Evolutionary conservation across 2,888 invertebrate genomes (phyloP).

Genomic region (Pardosa pseudoannulata): DNA sequence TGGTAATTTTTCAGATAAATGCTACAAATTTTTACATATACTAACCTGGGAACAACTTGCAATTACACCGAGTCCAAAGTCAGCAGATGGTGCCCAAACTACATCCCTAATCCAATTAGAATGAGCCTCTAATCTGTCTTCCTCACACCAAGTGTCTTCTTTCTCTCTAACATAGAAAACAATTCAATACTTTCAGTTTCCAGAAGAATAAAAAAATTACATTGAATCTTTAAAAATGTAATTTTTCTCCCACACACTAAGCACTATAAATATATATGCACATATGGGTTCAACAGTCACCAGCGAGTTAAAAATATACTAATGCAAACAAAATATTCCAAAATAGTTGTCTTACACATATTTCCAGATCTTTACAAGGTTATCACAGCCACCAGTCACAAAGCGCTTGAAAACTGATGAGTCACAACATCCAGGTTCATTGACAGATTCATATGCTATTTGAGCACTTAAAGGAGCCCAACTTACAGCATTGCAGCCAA

Average conservation of each 20-base stretch:
- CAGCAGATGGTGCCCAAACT: constrained; percentile 97
- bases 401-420: constrained; percentile 82
- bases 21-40: too few species aligned
- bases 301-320: too few species aligned
- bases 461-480: constrained; percentile 90
- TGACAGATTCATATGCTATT: constrained; percentile 37
- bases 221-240: too few species aligned
- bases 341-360: constrained; percentile 80
- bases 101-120: constrained; percentile 99
- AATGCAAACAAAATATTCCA: too few species aligned
- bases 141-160: constrained; percentile 94
- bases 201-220: too few species aligned
- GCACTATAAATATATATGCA: too few species aligned
- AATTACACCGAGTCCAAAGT: constrained; percentile 88
- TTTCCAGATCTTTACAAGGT: constrained; percentile 91
- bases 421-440: constrained; percentile 78
- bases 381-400: constrained; percentile 98
- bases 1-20: too few species aligned
- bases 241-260: too few species aligned
- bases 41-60: constrained; percentile 92
- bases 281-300: too few species aligned
- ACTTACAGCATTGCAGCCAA: constrained; percentile 97
- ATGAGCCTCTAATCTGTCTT: constrained; percentile 95
- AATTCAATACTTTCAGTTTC: too few species aligned
- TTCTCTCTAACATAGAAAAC: constrained; percentile 79